A percentile compares a stretch with the other conserved stretches of the same genome.
Evolutionary conservation across 2,888 invertebrate genomes (phyloP).

Genomic region (Archips xylosteana): DNA sequence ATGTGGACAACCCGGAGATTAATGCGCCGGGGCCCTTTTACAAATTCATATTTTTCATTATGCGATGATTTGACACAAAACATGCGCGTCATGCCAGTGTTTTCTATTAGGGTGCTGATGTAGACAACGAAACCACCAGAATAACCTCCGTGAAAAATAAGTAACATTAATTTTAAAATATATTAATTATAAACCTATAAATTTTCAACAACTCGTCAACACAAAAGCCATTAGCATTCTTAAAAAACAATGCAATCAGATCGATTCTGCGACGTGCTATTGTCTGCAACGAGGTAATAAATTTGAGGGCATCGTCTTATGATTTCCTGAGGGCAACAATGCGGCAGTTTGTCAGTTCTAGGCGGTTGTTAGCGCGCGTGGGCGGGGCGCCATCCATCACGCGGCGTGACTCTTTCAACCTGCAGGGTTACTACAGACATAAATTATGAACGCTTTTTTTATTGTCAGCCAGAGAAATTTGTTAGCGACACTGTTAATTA

Average conservation of each 20-base stretch:
- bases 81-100: slow-evolving; percentile 68
- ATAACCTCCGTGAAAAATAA: neutral
- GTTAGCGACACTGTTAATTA: slow-evolving; percentile 78
- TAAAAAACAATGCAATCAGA: slow-evolving; percentile 49
- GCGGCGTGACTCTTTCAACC: slow-evolving; percentile 83
- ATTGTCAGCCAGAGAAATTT: slow-evolving; percentile 76
- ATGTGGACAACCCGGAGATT: slow-evolving; percentile 69
- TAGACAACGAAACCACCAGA: slow-evolving; percentile 57
- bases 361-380: slow-evolving; percentile 73
- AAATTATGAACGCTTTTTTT: slow-evolving; percentile 76
- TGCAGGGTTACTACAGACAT: slow-evolving; percentile 75
- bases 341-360: slow-evolving; percentile 79
- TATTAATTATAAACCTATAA: neutral
- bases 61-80: slow-evolving; percentile 77
- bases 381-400: slow-evolving; percentile 82
- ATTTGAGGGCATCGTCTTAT: slow-evolving; percentile 69
- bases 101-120: slow-evolving; percentile 64
- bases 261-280: slow-evolving; percentile 42
- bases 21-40: slow-evolving; percentile 61
- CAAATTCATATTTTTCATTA: slow-evolving; percentile 77
- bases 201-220: neutral
- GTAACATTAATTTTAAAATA: neutral
- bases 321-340: slow-evolving; percentile 71
- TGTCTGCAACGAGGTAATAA: slow-evolving; percentile 63
- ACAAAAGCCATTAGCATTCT: neutral